A percentile compares a stretch with the other conserved stretches of the same genome.
Evolutionary conservation across 1,140 invertebrate genomes (phyloP).

Genomic region (Thaumatotibia leucotreta): DNA sequence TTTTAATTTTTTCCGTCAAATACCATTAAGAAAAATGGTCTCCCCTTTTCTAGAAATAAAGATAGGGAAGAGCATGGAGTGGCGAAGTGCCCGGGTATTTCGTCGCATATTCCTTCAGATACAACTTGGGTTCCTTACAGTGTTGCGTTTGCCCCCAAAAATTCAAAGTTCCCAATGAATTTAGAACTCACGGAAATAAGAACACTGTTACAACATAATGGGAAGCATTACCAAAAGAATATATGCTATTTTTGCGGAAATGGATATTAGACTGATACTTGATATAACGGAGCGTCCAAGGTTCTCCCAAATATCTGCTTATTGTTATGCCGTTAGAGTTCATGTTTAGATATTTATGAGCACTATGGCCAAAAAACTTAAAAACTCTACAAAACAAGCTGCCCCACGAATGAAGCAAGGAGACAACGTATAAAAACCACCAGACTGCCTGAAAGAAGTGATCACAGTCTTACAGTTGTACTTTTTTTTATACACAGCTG

Average conservation of each 20-base stretch:
- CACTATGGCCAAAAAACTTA: not conserved
- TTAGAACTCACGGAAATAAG: not conserved
- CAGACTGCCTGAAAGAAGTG: too few species aligned
- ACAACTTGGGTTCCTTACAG: not conserved
- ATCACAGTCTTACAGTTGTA: too few species aligned
- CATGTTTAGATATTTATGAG: not conserved
- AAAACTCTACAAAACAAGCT: not conserved
- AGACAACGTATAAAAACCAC: not conserved
- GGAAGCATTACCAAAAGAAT: not conserved
- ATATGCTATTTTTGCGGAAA: conserved; percentile 12
- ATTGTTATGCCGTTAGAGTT: not conserved
- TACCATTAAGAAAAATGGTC: conserved; percentile 6
- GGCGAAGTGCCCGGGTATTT: not conserved
- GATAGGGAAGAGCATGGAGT: not conserved
- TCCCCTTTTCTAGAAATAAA: conserved; percentile 5
- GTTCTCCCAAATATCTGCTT: too few species aligned
- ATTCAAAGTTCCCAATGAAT: not conserved
- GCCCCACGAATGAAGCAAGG: not conserved
- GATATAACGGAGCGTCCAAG: too few species aligned
- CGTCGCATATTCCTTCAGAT: conserved; percentile 11
- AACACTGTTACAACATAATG: not conserved
- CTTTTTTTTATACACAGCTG: not conserved
- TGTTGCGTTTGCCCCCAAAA: not conserved
- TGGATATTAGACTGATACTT: not conserved
- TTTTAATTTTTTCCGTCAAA: not conserved